Evolutionary conservation across 2,888 invertebrate genomes (phyloP).

Genomic region (Diloba caeruleocephala): DNA sequence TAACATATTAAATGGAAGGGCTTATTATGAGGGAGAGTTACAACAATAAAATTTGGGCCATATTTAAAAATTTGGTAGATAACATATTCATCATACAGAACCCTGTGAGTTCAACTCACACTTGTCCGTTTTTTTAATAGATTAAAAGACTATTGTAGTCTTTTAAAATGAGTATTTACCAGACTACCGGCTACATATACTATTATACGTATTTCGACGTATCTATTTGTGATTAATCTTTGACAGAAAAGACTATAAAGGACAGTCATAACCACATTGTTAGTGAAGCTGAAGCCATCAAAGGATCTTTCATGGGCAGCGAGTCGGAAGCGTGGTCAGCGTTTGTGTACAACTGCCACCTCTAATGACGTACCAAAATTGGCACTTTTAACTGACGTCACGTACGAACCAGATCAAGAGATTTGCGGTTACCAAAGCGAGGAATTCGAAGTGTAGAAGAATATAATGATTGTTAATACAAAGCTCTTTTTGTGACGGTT

Average conservation of each 20-base stretch:
- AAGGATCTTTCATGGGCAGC: conserved; percentile 72
- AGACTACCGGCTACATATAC: too few species aligned
- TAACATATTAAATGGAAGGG: too few species aligned
- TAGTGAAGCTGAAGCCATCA: conserved; percentile 63
- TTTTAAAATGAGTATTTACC: too few species aligned
- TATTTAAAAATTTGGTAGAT: too few species aligned
- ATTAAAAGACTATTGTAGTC: too few species aligned
- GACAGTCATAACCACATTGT: conserved; percentile 44
- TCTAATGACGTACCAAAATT: conserved; percentile 77
- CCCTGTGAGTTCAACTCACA: too few species aligned
- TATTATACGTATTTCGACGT: too few species aligned
- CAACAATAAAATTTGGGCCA: too few species aligned
- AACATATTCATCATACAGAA: too few species aligned
- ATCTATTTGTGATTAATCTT: conserved; percentile 24
- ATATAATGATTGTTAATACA: conserved; percentile 20
- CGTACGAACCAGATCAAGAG: conserved; percentile 71
- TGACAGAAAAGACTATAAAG: conserved; percentile 32
- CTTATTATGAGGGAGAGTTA: too few species aligned
- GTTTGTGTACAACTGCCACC: conserved; percentile 49
- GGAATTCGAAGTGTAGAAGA: conserved; percentile 23
- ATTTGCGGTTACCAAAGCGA: conserved; percentile 40
- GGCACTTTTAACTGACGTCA: conserved; percentile 80
- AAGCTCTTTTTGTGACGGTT: background rate
- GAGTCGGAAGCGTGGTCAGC: conserved; percentile 81
- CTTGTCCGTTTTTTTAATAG: too few species aligned